Conservation (phyloP, 2,888 invertebrate genomes). For the Petrolisthes cinctipes region DNA sequence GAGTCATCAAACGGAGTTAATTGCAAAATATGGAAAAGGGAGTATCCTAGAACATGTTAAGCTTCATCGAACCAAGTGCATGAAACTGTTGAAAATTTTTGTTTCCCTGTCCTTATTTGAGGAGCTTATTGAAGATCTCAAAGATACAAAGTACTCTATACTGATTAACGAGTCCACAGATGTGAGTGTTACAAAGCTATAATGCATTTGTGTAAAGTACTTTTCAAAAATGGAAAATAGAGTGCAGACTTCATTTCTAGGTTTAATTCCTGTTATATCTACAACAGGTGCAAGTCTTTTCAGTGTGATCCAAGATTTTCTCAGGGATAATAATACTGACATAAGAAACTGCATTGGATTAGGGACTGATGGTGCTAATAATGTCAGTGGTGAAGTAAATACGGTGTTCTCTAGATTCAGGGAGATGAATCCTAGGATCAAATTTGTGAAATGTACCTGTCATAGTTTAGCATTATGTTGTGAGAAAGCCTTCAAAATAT, state of each 20-base stretch:
- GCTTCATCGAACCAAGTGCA: conserved; percentile 5
- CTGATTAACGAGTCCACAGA: neutral
- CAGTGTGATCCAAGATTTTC: conserved; percentile 4
- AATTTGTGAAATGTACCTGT: neutral
- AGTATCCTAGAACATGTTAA: conserved; percentile 12
- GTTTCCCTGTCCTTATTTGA: conserved; percentile 12
- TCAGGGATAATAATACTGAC: conserved; percentile 19
- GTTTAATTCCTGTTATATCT: conserved; percentile 9
- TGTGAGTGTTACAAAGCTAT: conserved; percentile 2
- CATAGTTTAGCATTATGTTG: neutral
- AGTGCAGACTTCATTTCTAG: neutral
- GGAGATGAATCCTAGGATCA: conserved; percentile 3
- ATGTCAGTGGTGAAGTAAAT: conserved; percentile 27
- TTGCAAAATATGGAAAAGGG: conserved; percentile 22
- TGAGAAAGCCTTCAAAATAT: neutral
- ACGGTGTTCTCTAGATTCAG: conserved; percentile 30
- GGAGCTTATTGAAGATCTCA: neutral
- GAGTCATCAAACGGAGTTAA: conserved; percentile 23
- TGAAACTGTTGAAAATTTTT: conserved; percentile 2
- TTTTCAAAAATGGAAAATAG: neutral
- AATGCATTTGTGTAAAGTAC: neutral
- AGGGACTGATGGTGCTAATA: conserved; percentile 27
- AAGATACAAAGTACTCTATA: too few species aligned
- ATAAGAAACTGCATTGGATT: conserved; percentile 30
- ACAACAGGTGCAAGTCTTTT: neutral